Evolutionary conservation across 2,888 invertebrate species (phyloP), one percentile per base, ranked within the genome.

Genomic region (Ormyrus nitidulus): DNA sequence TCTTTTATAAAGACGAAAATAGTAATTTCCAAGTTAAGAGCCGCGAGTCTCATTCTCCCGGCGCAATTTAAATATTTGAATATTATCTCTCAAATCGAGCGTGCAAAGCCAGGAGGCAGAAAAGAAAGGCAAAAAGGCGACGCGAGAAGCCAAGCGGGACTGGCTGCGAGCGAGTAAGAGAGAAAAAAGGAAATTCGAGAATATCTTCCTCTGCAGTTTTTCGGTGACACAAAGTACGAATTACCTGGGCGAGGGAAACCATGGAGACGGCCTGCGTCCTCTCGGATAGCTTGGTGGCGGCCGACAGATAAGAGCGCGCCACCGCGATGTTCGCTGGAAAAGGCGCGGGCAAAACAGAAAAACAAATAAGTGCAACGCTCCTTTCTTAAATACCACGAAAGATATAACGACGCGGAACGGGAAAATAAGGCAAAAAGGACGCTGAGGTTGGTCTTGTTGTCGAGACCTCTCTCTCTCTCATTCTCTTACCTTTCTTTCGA

Each of bases 191-290:
- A 10, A 61, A 51, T 8, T 59, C 8, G 11, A 19, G 7, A 54
- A 34, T 34, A 34, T 34, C 34, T 34, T 34, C 34, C 34, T 2
- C 34, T 34, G 34, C 34, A 34, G 34, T 34, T 48, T 56, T 8
- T 62, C 69, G 10, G 69, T 34, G 62, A 66, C 48, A 68, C 61
- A 61, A 46, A 61, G 62, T 58, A 64, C 51, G 74, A 78, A 72
- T 84, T 86, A 90, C 90, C 92, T 97, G 97, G 58, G 96, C 96
- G 83, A 97, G 91, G 0, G 96, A 96, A 69, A 96, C 94, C 92
- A 94, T 95, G 0, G 96, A 95, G 68, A 97, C 95, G 1, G 96
- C 96, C 82, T 94, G 93, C 2, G 97, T 97, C 79, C 97, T 93
- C 91, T 97, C 97, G 66, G 92, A 91, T 56, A 95, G 90, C 84